phyloP scores from a whole-genome alignment of 2,113 vertebrate genomes.

The Oostethus manadensis region DNA sequence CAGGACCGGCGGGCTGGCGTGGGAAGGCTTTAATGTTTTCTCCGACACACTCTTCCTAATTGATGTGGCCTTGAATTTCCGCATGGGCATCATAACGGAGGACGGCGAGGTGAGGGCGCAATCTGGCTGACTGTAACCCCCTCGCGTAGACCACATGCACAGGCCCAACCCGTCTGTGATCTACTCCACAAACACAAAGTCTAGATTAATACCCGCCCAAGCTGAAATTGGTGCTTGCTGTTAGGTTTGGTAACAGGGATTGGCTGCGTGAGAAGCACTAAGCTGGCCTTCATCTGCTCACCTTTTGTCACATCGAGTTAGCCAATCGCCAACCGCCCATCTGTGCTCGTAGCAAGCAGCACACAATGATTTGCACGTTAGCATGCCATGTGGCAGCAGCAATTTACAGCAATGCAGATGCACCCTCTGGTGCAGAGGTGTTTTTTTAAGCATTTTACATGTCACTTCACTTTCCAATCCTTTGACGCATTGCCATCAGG shows the following conservation, averaged over 20 bases:
- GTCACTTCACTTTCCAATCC: too few relatives aligned
- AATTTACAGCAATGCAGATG: too few relatives aligned
- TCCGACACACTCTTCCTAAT: conserved; percentile 72
- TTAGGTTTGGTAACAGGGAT: conserved; percentile 56
- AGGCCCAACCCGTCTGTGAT: conserved; percentile 47
- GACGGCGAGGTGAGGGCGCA: conserved; percentile 70
- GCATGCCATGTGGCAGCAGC: too few relatives aligned
- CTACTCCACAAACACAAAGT: conserved; percentile 48
- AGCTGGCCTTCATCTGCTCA: too few relatives aligned
- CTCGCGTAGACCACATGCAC: conserved; percentile 28
- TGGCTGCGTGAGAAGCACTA: conserved; percentile 5
- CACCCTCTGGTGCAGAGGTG: too few relatives aligned
- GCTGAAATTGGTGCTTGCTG: conserved; percentile 41
- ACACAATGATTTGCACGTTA: too few relatives aligned
- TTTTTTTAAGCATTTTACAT: too few relatives aligned
- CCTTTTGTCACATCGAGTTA: too few relatives aligned
- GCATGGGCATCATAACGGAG: conserved; percentile 70
- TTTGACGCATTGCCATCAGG: too few relatives aligned
- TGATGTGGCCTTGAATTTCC: conserved; percentile 72
- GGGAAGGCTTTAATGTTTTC: conserved; percentile 71
- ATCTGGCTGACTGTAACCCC: conserved; percentile 56
- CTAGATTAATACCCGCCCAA: conserved; percentile 48
- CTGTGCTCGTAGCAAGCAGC: too few relatives aligned
- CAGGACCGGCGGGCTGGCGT: conserved; percentile 48
- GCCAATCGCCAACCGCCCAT: too few relatives aligned